Percentiles rank a stretch among this genome's conserved stretches.
phyloP scores from a whole-genome alignment of 2,888 invertebrate species.

The Cheilosia vernalis region DNA sequence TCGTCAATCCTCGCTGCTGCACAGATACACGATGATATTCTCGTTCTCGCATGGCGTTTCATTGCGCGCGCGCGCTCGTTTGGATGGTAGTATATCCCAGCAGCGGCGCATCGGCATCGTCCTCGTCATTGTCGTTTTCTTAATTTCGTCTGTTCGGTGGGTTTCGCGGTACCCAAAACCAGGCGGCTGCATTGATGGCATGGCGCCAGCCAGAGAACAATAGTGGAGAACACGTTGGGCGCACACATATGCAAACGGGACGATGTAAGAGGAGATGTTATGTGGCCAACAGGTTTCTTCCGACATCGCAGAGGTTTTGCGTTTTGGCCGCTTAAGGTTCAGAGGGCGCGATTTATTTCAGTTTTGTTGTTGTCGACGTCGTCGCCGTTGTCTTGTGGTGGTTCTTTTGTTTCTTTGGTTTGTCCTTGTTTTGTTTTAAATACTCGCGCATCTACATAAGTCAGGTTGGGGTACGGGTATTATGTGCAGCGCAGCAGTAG shows the following conservation, averaged over 20 bases:
- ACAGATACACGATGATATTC: slow-evolving; percentile 62
- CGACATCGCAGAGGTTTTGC: slow-evolving; percentile 26
- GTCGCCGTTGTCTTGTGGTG: background rate
- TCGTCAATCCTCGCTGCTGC: slow-evolving; percentile 65
- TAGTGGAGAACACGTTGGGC: slow-evolving; percentile 71
- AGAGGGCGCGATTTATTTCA: slow-evolving; percentile 72
- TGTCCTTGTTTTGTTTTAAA: slow-evolving; percentile 67
- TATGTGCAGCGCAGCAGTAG: slow-evolving; percentile 42
- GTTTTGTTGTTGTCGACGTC: slow-evolving; percentile 40
- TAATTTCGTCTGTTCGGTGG: slow-evolving; percentile 66
- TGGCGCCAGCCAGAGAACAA: slow-evolving; percentile 74
- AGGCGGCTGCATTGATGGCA: slow-evolving; percentile 75
- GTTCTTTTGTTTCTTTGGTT: slow-evolving; percentile 13
- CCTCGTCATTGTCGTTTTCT: slow-evolving; percentile 69
- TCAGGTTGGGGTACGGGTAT: slow-evolving; percentile 23
- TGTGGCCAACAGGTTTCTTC: slow-evolving; percentile 70
- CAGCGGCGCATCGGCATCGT: background rate
- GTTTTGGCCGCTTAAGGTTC: slow-evolving; percentile 54
- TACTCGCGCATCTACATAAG: slow-evolving; percentile 71
- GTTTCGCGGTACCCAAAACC: slow-evolving; percentile 66
- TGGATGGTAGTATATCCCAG: background rate
- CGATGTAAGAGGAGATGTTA: slow-evolving; percentile 66
- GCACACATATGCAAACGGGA: slow-evolving; percentile 32
- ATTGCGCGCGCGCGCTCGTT: slow-evolving; percentile 41
- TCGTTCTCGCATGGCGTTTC: slow-evolving; percentile 51